Evolutionary conservation across 2,113 vertebrate genomes (phyloP).

Genomic region (Hiodon alosoides): DNA sequence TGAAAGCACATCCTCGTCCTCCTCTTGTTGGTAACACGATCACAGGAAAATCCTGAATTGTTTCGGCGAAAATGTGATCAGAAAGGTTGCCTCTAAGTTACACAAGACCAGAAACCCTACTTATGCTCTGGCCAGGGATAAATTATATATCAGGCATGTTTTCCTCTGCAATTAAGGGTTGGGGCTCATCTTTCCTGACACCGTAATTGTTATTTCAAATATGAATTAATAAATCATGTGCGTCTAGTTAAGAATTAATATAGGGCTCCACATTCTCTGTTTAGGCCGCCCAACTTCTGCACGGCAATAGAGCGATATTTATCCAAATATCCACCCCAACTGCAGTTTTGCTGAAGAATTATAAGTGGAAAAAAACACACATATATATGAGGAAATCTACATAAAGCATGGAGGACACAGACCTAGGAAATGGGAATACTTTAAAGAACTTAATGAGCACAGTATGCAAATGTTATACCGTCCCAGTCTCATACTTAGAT

Average conservation of each 20-base stretch:
- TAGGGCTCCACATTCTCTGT: slow-evolving; percentile 47
- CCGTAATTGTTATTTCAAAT: slow-evolving; percentile 73
- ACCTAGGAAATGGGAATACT: slow-evolving; percentile 52
- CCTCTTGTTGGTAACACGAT: neutral
- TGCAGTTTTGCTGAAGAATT: neutral
- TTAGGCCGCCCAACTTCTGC: slow-evolving; percentile 51
- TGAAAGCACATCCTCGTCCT: too few relatives aligned
- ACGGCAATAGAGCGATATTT: slow-evolving; percentile 33
- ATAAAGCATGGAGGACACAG: slow-evolving; percentile 46
- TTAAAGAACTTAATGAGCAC: slow-evolving; percentile 53
- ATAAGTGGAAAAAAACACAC: neutral
- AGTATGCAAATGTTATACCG: slow-evolving; percentile 63
- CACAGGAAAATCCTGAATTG: neutral
- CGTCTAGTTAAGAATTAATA: slow-evolving; percentile 68
- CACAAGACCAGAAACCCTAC: neutral
- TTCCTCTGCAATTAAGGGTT: slow-evolving; percentile 71
- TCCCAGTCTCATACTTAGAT: slow-evolving; percentile 44
- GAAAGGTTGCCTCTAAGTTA: slow-evolving; percentile 7
- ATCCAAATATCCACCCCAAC: slow-evolving; percentile 24
- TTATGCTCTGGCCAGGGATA: slow-evolving; percentile 36
- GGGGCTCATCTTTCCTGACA: slow-evolving; percentile 60
- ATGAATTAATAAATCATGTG: slow-evolving; percentile 73
- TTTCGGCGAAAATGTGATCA: slow-evolving; percentile 7
- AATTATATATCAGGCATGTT: slow-evolving; percentile 53
- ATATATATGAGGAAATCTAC: slow-evolving; percentile 39